Base-by-base conservation (phyloP, 1,140 invertebrate species). In the Tetranychus urticae region DNA sequence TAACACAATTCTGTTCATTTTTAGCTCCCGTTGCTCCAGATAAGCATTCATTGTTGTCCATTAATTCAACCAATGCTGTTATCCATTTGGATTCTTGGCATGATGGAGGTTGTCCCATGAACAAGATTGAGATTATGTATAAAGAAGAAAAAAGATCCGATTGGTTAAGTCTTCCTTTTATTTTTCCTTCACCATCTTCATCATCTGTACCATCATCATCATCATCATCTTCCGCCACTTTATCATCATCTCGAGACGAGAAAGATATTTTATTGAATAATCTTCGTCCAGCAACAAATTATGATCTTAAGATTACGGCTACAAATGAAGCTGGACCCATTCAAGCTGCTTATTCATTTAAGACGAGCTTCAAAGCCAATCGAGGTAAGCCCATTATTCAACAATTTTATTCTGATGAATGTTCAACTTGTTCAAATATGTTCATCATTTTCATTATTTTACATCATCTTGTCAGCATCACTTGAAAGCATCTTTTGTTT, bases 281-380 rank as follows among this genome's bases (percentile, higher is more conserved):
- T 61, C 74, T 96, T 13, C 78, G 80, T 45, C 82, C 88, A 0
- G 84, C 81, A 14, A 86, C 85, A 0, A 82, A 82, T 68, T 93
- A 94, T 71, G 81, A 85, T 36, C 77, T 89, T 39, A 80, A 82
- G 63, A 83, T 93, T 54, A 86, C 84, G 0, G 89, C 89, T 1
- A 82, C 86, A 71, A 94, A 92, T 71, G 88, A 91, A 70, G 89
- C 89, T 0, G 90, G 90, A 0, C 84, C 83, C 55, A 86, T 85
- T 1, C 80, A 83, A 52, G 84, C 83, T 0, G 75, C 85, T n/a
- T 90, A 92, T 69, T 85, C 87, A 64, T 82, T 84, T 70, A 76
- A 74, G 45, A 84, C 82, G 13, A 71, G 79, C 39, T 47, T 10
- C 46, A 50, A 37, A 5, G 46, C 13, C 37, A 52, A 60, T 23